Evolutionary conservation across 2,888 invertebrate species (phyloP).

Genomic region (Galerucella pusilla): DNA sequence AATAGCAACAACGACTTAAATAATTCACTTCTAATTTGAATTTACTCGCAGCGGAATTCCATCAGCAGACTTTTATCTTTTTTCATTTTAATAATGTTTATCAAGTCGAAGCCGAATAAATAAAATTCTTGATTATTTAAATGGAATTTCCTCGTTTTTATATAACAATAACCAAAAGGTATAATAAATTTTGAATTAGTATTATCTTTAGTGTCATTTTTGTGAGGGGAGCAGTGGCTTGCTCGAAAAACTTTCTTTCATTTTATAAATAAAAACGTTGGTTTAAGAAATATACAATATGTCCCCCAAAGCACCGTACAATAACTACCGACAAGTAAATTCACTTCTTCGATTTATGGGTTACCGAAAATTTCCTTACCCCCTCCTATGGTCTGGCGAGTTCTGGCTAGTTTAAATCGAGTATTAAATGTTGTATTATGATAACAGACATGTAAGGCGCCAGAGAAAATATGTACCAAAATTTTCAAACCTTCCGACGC

Average conservation of each 20-base stretch:
- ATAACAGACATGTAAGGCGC: too few relatives aligned
- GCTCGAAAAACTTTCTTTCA: neutral
- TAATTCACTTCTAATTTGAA: neutral
- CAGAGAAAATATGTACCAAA: too few relatives aligned
- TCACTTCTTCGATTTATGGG: too few relatives aligned
- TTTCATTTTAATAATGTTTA: neutral
- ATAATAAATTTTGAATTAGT: conserved; percentile 4
- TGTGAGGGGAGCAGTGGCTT: neutral
- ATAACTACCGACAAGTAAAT: too few relatives aligned
- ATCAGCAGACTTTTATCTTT: neutral
- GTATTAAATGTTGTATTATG: too few relatives aligned
- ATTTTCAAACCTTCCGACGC: too few relatives aligned
- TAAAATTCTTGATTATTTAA: neutral
- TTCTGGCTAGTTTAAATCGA: too few relatives aligned
- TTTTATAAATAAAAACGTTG: too few relatives aligned
- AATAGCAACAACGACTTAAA: neutral
- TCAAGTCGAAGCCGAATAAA: neutral
- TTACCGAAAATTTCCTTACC: too few relatives aligned
- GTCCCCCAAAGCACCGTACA: too few relatives aligned
- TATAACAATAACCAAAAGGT: conserved; percentile 1
- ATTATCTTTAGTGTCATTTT: neutral
- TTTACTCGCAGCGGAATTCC: neutral
- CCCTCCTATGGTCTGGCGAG: too few relatives aligned
- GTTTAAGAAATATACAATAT: too few relatives aligned
- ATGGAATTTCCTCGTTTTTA: conserved; percentile 2